Conservation (phyloP, 2,113 vertebrate species). For the Ceuthmochares aereus region DNA sequence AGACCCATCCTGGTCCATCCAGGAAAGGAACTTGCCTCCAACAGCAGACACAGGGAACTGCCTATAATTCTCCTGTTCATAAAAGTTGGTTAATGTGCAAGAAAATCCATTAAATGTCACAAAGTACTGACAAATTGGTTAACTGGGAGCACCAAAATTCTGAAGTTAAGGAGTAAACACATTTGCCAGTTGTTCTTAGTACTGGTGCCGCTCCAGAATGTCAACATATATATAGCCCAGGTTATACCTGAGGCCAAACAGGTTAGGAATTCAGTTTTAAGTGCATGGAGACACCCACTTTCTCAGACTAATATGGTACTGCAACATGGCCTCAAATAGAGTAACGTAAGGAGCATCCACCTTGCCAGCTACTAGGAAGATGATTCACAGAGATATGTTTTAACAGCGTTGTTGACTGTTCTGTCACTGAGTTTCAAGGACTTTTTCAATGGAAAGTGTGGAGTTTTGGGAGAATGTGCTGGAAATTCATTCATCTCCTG, state of each 20-base stretch:
- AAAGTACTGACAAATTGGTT: neutral
- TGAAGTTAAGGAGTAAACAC: neutral
- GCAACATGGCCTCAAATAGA: neutral
- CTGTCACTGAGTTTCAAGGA: neutral
- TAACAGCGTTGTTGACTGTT: neutral
- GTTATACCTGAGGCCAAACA: accelerated
- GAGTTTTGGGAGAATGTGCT: neutral
- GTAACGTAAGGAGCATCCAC: neutral
- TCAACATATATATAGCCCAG: neutral
- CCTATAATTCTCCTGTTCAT: neutral
- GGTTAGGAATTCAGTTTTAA: neutral
- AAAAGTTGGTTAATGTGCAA: neutral
- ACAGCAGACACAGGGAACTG: neutral
- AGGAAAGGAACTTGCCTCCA: neutral
- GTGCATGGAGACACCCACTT: neutral
- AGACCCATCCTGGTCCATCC: neutral
- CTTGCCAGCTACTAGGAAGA: neutral
- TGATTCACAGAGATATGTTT: neutral
- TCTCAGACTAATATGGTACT: neutral
- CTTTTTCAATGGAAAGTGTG: neutral
- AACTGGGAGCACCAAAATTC: neutral
- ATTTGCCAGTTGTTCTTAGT: neutral
- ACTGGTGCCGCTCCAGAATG: neutral
- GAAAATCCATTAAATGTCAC: neutral
- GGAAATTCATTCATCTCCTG: constrained; percentile 12